Conservation (phyloP, 2,797 vertebrate species). For the Arrhamphus sclerolepis region DNA sequence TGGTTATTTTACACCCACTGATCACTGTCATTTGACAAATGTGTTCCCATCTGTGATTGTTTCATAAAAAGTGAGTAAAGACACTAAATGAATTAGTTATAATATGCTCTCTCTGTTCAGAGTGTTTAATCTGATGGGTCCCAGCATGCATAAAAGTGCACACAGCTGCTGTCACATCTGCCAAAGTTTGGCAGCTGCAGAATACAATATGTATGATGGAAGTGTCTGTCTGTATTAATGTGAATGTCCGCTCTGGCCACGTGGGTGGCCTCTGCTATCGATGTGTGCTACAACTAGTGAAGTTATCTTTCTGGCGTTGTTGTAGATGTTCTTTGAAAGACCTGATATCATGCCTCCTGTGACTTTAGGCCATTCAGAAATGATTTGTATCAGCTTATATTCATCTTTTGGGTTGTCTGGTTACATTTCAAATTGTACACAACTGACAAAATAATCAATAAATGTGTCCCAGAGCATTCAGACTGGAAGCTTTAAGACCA, state of each 20-base stretch:
- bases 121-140: conserved; percentile 43
- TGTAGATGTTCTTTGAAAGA: conserved; percentile 40
- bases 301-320: conserved; percentile 22
- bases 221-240: conserved; percentile 54
- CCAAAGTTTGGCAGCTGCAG: conserved; percentile 56
- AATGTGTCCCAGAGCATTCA: no score
- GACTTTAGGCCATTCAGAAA: no score
- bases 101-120: conserved; percentile 27
- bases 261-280: conserved; percentile 28
- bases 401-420: no score
- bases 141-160: conserved; percentile 35
- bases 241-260: conserved; percentile 60
- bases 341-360: no score
- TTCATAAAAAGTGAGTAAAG: conserved; percentile 35
- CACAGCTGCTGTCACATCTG: conserved; percentile 73
- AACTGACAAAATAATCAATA: no score
- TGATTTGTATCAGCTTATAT: no score
- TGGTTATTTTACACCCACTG: conserved; percentile 2
- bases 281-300: neutral
- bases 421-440: no score
- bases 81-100: conserved; percentile 49
- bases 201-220: conserved; percentile 60
- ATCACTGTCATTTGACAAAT: conserved; percentile 2
- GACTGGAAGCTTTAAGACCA: no score
- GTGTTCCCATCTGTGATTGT: conserved; percentile 31